These are phyloP conservation scores for Budorcas taxicolor DNA, from an alignment of 2,113 vertebrate species.

Conservation along the genomic window DNA sequence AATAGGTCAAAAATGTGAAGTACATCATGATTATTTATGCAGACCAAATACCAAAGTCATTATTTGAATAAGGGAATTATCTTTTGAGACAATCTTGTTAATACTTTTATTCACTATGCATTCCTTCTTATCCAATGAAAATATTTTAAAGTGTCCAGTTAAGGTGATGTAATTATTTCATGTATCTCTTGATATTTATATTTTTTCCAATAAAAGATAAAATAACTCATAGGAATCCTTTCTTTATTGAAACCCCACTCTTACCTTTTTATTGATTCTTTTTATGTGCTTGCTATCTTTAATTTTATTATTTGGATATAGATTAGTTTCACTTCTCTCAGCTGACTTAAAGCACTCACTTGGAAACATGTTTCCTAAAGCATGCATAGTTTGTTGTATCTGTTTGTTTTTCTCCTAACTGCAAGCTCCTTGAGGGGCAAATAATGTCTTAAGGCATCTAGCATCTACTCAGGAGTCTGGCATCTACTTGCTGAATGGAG, in stretches of 20 bases:
- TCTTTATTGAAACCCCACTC: not conserved
- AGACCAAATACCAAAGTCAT: not conserved
- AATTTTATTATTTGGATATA: not conserved
- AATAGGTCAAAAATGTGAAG: not conserved
- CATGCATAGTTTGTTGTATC: not conserved
- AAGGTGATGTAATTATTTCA: slow-evolving; percentile 17
- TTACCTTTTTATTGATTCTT: not conserved
- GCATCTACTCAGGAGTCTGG: not conserved
- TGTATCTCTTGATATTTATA: not conserved
- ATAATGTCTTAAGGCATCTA: not conserved
- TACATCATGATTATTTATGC: not conserved
- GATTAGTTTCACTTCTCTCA: not conserved
- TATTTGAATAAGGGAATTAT: slow-evolving; percentile 12
- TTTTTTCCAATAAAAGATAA: not conserved
- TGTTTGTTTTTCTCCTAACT: not conserved
- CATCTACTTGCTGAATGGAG: not conserved
- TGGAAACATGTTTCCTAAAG: not conserved
- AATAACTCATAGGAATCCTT: not conserved
- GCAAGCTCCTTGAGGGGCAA: not conserved
- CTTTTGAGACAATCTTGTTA: not conserved
- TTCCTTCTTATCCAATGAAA: not conserved
- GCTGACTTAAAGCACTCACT: not conserved
- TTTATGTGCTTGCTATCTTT: not conserved
- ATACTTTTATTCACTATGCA: not conserved
- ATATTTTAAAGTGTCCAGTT: not conserved